Evolutionary conservation across 2,888 invertebrate species (phyloP).

Genomic region (Heliconius hortense): DNA sequence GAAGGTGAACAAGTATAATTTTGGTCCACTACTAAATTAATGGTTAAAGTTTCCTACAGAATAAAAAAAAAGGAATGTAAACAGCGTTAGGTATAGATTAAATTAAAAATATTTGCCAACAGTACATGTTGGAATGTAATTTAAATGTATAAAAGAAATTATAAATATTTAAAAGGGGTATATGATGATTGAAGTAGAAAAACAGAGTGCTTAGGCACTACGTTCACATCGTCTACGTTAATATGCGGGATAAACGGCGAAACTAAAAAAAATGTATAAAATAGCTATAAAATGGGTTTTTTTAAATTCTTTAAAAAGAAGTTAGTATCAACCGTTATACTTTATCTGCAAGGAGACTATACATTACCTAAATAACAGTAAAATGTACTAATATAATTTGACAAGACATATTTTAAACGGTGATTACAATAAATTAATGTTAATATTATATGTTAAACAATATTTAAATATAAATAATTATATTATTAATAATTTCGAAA

Average conservation of each 20-base stretch:
- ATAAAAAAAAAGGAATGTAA: slow-evolving; percentile 18
- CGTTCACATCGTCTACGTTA: no score
- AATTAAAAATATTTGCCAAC: background rate
- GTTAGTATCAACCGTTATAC: no score
- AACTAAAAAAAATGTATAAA: no score
- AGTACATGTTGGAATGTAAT: slow-evolving; percentile 7
- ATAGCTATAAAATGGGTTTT: no score
- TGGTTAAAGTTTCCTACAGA: background rate
- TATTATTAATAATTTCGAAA: slow-evolving; percentile 31
- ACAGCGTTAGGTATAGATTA: slow-evolving; percentile 1
- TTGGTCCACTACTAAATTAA: slow-evolving; percentile 63
- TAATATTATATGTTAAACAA: slow-evolving; percentile 8
- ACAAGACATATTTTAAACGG: background rate
- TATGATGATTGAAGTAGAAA: no score
- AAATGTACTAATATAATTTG: background rate
- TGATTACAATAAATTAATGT: background rate
- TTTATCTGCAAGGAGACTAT: background rate
- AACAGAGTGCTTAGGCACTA: no score
- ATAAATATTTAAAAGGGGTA: background rate
- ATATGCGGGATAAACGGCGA: no score
- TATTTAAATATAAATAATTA: slow-evolving; percentile 12
- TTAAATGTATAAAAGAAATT: background rate
- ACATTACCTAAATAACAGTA: background rate
- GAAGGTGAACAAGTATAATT: slow-evolving; percentile 44
- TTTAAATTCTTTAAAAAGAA: no score